phyloP scores from a whole-genome alignment of 2,113 vertebrate species.

The Malaclemys terrapin region DNA sequence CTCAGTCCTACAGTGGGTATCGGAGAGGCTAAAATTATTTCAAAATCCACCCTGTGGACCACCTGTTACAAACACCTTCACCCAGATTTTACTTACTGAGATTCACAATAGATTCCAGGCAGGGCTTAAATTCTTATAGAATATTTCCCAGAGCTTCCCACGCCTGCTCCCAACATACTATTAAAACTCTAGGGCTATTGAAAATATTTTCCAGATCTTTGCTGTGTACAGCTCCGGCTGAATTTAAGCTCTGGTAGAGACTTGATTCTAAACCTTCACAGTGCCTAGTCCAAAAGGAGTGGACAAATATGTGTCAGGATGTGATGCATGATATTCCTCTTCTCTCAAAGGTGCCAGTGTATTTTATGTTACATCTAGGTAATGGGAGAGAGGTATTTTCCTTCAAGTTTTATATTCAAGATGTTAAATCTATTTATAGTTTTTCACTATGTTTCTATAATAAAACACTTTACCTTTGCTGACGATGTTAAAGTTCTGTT shows the following conservation, averaged over 20 bases:
- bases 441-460: neutral
- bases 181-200: no score
- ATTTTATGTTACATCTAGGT: neutral
- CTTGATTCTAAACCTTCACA: neutral
- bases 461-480: neutral
- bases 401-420: neutral
- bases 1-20: constrained; percentile 18
- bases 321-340: neutral
- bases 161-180: no score
- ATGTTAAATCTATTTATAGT: neutral
- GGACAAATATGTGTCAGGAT: neutral
- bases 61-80: neutral
- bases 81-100: neutral
- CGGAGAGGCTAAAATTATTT: constrained; percentile 61
- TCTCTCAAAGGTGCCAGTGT: neutral
- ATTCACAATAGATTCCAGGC: neutral
- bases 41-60: neutral
- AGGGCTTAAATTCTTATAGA: no score
- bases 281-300: neutral
- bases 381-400: neutral
- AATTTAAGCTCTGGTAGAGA: no score
- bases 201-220: no score
- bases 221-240: no score
- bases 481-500: neutral
- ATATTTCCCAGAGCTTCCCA: no score